phyloP scores from a whole-genome alignment of 2,797 vertebrate species.

The Phalanger gymnotis region DNA sequence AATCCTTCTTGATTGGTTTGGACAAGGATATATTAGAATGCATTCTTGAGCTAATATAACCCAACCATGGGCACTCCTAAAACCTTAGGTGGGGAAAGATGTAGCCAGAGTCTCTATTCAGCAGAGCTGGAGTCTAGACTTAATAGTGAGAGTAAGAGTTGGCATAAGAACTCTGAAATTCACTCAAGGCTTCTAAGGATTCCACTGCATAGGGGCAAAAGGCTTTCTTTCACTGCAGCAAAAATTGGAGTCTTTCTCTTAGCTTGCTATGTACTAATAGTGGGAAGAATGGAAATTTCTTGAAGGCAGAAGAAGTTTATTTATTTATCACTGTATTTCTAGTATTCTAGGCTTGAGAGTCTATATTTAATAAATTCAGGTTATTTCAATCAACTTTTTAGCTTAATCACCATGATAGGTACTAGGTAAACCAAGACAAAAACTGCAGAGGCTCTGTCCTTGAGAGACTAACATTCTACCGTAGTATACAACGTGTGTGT shows the following conservation, averaged over 20 bases:
- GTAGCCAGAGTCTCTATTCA: not conserved
- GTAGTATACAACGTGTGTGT: not conserved
- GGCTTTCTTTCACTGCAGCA: not conserved
- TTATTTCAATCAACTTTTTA: not conserved
- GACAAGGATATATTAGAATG: not conserved
- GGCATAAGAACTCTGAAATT: not conserved
- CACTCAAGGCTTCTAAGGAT: not conserved
- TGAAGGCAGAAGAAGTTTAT: not conserved
- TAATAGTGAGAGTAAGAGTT: not conserved
- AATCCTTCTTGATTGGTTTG: not conserved
- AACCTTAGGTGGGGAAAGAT: not conserved
- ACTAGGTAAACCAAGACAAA: not conserved
- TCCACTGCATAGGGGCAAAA: too few relatives aligned
- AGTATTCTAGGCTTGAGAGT: not conserved
- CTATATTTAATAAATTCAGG: not conserved
- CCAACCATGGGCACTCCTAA: not conserved
- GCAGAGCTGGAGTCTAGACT: not conserved
- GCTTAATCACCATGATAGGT: not conserved
- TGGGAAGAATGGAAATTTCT: not conserved
- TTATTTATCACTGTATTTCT: not conserved
- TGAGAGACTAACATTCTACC: not conserved
- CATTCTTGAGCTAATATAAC: not conserved
- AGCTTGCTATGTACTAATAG: too few relatives aligned
- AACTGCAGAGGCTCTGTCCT: not conserved
- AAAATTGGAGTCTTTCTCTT: not conserved